These are phyloP conservation scores for Patagioenas fasciata DNA, from an alignment of 2,113 vertebrate species.

Conservation along the genomic window DNA sequence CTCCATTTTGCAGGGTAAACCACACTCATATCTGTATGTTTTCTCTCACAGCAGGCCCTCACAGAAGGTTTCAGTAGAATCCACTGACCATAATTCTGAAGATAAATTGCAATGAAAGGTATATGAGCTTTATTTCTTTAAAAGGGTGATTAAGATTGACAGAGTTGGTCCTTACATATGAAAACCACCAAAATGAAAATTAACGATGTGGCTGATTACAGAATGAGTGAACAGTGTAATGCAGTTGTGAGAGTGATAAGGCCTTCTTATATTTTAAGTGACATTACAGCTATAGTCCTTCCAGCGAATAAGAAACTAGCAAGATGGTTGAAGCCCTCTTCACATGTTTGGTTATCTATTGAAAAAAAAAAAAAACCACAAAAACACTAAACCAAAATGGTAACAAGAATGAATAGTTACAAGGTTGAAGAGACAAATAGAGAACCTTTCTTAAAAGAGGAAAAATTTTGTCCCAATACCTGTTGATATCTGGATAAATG, in stretches of 20 bases:
- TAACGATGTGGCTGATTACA: background rate
- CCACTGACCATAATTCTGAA: background rate
- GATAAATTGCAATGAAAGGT: background rate
- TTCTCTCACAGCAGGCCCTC: background rate
- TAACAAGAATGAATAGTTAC: background rate
- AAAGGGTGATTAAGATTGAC: background rate
- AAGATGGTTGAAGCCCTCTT: background rate
- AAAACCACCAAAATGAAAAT: background rate
- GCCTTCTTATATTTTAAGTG: background rate
- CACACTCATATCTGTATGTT: rapidly evolving
- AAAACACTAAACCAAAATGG: background rate
- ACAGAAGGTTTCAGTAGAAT: background rate
- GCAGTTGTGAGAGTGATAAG: background rate
- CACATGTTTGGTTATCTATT: background rate
- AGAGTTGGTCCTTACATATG: background rate
- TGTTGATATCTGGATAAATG: background rate
- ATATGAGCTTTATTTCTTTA: background rate
- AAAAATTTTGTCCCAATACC: background rate
- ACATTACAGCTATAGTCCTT: background rate
- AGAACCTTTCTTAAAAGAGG: background rate
- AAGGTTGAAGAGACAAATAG: background rate
- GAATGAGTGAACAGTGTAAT: background rate
- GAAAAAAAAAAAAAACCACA: background rate
- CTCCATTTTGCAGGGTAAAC: background rate
- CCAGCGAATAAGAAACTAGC: background rate